These are phyloP conservation scores for Folsomia candida DNA, from an alignment of 2,888 invertebrate genomes.

Conservation along the genomic window DNA sequence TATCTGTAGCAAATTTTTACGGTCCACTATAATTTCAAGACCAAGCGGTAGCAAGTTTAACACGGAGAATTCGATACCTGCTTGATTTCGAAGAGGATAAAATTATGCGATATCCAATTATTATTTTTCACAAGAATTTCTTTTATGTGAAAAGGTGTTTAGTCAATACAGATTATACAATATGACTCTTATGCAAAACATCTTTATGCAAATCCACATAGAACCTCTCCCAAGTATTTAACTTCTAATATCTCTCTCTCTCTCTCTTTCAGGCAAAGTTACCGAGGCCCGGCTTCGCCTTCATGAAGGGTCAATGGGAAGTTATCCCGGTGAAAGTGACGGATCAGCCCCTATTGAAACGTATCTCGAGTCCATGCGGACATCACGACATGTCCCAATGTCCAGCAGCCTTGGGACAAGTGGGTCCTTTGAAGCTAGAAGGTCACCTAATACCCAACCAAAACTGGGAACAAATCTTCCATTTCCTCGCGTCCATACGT, in stretches of 20 bases:
- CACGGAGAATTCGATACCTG: too few species aligned
- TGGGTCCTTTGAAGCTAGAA: conserved; percentile 24
- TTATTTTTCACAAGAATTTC: too few species aligned
- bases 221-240: conserved; percentile 1
- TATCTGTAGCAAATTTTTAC: neutral
- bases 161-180: too few species aligned
- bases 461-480: conserved; percentile 35
- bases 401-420: neutral
- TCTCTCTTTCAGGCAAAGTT: conserved; percentile 26
- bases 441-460: conserved; percentile 20
- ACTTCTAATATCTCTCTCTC: conserved; percentile 9
- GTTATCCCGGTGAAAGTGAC: neutral
- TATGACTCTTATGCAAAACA: too few species aligned
- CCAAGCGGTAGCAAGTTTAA: too few species aligned
- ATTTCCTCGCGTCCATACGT: conserved; percentile 41
- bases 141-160: too few species aligned
- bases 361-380: conserved; percentile 32
- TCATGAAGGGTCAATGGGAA: conserved; percentile 45
- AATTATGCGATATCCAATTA: too few species aligned
- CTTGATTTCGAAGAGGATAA: conserved; percentile 21
- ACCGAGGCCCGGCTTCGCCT: conserved; percentile 49
- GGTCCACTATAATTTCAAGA: too few species aligned
- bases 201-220: too few species aligned
- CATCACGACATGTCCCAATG: neutral
- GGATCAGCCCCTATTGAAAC: conserved; percentile 32